Base-by-base conservation (phyloP, 2,113 vertebrate genomes). In the Pachypanchax playfairii region DNA sequence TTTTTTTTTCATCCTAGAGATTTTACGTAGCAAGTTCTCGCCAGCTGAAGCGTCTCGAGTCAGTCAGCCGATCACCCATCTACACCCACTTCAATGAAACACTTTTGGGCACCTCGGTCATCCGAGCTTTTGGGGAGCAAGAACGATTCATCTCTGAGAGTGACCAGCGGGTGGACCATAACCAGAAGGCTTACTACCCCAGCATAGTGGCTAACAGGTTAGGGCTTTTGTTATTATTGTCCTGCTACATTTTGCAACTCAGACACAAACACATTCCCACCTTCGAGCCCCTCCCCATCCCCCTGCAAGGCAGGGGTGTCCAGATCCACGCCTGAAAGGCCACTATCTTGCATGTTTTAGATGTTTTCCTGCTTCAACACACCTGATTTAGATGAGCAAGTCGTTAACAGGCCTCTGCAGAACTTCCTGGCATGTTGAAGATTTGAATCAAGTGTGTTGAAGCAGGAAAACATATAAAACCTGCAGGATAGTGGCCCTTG, bases 161-260 rank as follows among this genome's bases (percentile, higher is more conserved):
- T 0, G 95, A 99, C 83, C 46, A 74, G 44, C 92, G 94, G 15
- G 95, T 99, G 75, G 97, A 99, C 58, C 92, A 94, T 75, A 98
- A 98, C 77, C 97, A 98, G 90, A 95, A 94, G 80, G 96, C 96
- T 17, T 98, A 99, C 65, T 99, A 92, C 62, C 94, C 97, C 17
- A 90, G 96, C 90, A 97, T 99, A 2, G 93, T 97, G n/a, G 95
- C 97, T 17, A 99, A 98, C 92, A 93, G 97, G 97, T 98, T 1
- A 53, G 49, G 4, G 11, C 6, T 8, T 5, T 20, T 18, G 5
- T 18, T 7, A 1, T 17, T n/a, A 15, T 15, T 5, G 2, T 49
- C 6, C 47, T 31, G 14, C 12, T 18, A 6, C 7, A 4, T 17
- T 26, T 15, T 26, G n/a, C n/a, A n/a, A n/a, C n/a, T n/a, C n/a